Percentiles rank a stretch among this genome's conserved stretches.
phyloP scores from a whole-genome alignment of 2,888 invertebrate genomes.

The Hermaeophaga mercurialis region DNA sequence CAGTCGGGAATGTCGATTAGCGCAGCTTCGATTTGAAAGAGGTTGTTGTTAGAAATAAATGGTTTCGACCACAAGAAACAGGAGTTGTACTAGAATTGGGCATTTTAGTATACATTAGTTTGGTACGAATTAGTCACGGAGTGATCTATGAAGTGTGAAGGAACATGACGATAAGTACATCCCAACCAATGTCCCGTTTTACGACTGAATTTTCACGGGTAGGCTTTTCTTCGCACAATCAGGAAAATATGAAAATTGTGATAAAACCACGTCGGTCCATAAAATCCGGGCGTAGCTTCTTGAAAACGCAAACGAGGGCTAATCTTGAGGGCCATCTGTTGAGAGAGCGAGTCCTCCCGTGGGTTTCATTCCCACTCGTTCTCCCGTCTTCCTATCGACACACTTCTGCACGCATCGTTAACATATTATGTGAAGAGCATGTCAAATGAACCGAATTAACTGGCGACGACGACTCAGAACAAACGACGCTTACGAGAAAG shows the following conservation, averaged over 20 bases:
- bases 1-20: neutral
- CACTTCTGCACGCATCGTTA: slow-evolving; percentile 48
- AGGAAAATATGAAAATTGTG: slow-evolving; percentile 23
- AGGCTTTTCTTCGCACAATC: neutral
- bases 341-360: slow-evolving; percentile 39
- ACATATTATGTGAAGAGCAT: slow-evolving; percentile 50
- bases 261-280: slow-evolving; percentile 31
- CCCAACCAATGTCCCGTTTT: no score
- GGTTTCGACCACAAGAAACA: no score
- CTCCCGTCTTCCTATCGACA: slow-evolving; percentile 36
- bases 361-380: slow-evolving; percentile 43
- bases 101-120: no score
- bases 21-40: neutral
- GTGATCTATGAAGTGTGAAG: no score
- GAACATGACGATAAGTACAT: no score
- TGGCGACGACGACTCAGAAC: slow-evolving; percentile 25
- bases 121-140: no score
- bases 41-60: no score
- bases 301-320: slow-evolving; percentile 39
- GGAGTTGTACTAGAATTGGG: no score
- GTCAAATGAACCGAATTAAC: slow-evolving; percentile 47
- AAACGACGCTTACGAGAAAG: slow-evolving; percentile 24
- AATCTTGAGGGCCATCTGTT: slow-evolving; percentile 46
- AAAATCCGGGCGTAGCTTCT: slow-evolving; percentile 38
- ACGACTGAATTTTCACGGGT: no score